These are phyloP conservation scores for Pangasius larnaudii DNA, from an alignment of 2,797 vertebrate genomes.

Conservation along the genomic window DNA sequence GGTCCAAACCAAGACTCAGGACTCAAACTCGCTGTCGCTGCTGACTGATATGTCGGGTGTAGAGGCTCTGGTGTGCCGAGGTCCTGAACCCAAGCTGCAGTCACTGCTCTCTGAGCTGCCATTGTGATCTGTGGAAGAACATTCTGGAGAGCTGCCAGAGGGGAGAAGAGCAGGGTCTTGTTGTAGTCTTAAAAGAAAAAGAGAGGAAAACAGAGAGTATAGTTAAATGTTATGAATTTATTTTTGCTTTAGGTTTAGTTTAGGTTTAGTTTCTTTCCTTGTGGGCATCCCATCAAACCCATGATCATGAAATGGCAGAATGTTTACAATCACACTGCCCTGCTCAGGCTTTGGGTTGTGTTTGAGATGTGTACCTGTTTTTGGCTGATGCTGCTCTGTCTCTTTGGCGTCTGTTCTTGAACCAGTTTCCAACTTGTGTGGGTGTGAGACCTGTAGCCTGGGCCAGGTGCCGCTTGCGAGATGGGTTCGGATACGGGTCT, in stretches of 20 bases:
- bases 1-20: slow-evolving; percentile 61
- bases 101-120: slow-evolving; percentile 78
- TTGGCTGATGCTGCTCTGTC: slow-evolving; percentile 82
- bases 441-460: slow-evolving; percentile 83
- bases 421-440: slow-evolving; percentile 85
- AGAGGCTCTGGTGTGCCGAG: slow-evolving; percentile 66
- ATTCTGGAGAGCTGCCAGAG: slow-evolving; percentile 68
- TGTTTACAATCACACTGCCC: not conserved
- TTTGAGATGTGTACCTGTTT: slow-evolving; percentile 69
- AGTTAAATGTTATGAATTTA: not conserved
- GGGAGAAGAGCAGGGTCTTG: slow-evolving; percentile 71
- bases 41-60: slow-evolving; percentile 79
- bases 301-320: not conserved
- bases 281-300: not conserved
- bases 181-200: slow-evolving; percentile 67
- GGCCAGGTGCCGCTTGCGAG: slow-evolving; percentile 80
- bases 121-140: slow-evolving; percentile 68
- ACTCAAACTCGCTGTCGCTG: slow-evolving; percentile 82
- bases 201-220: not conserved
- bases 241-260: not conserved
- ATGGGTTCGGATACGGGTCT: slow-evolving; percentile 83
- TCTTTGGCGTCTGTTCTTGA: slow-evolving; percentile 82
- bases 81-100: slow-evolving; percentile 72
- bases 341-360: not conserved
- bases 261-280: not conserved